Conservation (phyloP, 2,888 invertebrate species). For the Eudemis profundana region DNA sequence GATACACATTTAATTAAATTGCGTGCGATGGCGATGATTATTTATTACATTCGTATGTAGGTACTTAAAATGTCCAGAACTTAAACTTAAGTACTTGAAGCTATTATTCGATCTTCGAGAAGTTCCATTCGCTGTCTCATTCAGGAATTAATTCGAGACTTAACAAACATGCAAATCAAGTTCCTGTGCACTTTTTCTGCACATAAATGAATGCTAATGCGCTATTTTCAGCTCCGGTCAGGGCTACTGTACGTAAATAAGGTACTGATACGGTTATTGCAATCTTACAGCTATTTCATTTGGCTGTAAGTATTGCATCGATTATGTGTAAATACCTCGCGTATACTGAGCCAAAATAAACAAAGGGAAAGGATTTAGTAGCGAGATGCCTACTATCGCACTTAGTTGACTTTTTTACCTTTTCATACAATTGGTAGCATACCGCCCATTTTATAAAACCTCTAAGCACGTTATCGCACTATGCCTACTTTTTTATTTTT, state of each 20-base stretch:
- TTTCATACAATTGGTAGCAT: too few relatives aligned
- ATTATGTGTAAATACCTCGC: background rate
- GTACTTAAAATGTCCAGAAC: background rate
- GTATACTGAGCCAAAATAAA: background rate
- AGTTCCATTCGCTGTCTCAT: background rate
- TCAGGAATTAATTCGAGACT: background rate
- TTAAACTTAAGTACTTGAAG: background rate
- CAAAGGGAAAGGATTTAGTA: background rate
- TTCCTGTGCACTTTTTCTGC: slow-evolving; percentile 41
- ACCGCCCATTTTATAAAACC: too few relatives aligned
- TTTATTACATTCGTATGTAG: too few relatives aligned
- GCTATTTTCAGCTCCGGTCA: slow-evolving; percentile 33
- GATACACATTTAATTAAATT: too few relatives aligned
- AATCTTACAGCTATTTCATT: background rate
- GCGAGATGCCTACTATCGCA: too few relatives aligned
- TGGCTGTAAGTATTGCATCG: background rate
- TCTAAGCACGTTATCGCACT: too few relatives aligned
- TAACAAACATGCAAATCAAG: slow-evolving; percentile 29
- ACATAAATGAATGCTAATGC: slow-evolving; percentile 39
- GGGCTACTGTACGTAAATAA: slow-evolving; percentile 26
- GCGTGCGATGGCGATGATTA: too few relatives aligned
- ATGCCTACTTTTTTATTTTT: too few relatives aligned
- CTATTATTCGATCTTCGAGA: background rate
- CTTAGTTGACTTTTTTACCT: too few relatives aligned
- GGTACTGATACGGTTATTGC: slow-evolving; percentile 1